Evolutionary conservation across 1,140 invertebrate species (phyloP).

Genomic region (Drosophila cardini): DNA sequence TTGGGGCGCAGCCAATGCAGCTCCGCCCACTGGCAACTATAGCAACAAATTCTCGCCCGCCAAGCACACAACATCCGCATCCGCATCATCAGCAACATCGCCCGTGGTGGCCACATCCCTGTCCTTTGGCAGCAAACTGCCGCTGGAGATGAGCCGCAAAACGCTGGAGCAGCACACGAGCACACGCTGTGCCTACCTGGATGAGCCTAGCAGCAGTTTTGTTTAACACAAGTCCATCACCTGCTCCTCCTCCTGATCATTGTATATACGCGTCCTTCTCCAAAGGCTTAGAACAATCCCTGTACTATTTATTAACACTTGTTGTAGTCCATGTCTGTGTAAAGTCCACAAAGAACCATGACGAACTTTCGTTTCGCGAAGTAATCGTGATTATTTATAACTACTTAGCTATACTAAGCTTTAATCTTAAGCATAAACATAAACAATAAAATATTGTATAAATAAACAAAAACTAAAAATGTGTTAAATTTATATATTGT

Average conservation of each 20-base stretch:
- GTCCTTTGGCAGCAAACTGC: slow-evolving; percentile 68
- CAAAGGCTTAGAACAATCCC: slow-evolving; percentile 2
- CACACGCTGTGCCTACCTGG: slow-evolving; percentile 86
- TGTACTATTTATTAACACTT: slow-evolving; percentile 65
- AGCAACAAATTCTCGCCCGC: slow-evolving; percentile 69
- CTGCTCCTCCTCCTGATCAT: slow-evolving; percentile 30
- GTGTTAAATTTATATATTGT: not conserved
- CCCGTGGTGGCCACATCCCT: slow-evolving; percentile 74
- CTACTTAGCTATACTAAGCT: slow-evolving; percentile 40
- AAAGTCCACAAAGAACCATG: slow-evolving; percentile 48
- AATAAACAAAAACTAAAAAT: slow-evolving; percentile 40
- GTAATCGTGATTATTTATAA: slow-evolving; percentile 62
- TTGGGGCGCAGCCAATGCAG: slow-evolving; percentile 83
- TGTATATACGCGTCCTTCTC: slow-evolving; percentile 34
- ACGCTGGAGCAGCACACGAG: slow-evolving; percentile 57
- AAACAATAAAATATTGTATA: slow-evolving; percentile 43
- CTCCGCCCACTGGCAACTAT: slow-evolving; percentile 55
- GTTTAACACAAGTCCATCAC: slow-evolving; percentile 80
- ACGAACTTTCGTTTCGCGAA: slow-evolving; percentile 48
- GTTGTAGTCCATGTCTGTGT: slow-evolving; percentile 20
- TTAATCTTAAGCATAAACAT: slow-evolving; percentile 37
- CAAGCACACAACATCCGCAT: slow-evolving; percentile 51
- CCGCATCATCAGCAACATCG: slow-evolving; percentile 50
- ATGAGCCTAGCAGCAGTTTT: slow-evolving; percentile 88
- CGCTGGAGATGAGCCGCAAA: slow-evolving; percentile 65